Base-by-base conservation (phyloP, 2,888 invertebrate genomes). In the Drosophila borborema region DNA sequence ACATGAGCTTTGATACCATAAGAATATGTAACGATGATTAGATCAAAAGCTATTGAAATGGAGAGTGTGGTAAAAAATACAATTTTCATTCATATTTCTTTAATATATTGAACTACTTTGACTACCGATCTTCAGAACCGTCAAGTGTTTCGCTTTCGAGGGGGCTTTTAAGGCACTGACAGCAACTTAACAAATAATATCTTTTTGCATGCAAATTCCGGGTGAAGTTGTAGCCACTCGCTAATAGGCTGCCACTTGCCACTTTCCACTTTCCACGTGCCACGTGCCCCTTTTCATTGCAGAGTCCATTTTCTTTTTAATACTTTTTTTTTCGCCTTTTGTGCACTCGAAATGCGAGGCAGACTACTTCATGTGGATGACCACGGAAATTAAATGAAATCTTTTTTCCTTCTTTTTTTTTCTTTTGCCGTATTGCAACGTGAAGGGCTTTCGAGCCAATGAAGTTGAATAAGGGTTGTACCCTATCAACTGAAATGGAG, bases 311-410 rank as follows among this genome's bases (percentile, higher is more conserved):
- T 66, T 67, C 68, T 41, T 64, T 64, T 41, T 14, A 8, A 9
- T 16, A 43, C 34, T 23, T 28, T 10, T 9, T 9, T 10, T 34
- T 12, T 41, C 18, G 59, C 55, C 68, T 62, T 51, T 59, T 51
- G 54, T 49, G 62, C 70, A 61, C 77, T 87, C 77, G 80, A 80
- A 74, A 64, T 85, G 72, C 74, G 65, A 76, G 73, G 73, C 86
- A 88, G 86, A 88, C 82, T 88, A 87, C 88, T 86, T 74, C 74
- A 81, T 68, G 63, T 81, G 84, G 67, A 74, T 82, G 82, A 82
- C 90, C 90, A 85, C 82, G 80, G 86, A 80, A 87, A 85, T 87
- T 84, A 89, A 86, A 89, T 87, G 75, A 73, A 82, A 73, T 87
- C 55, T 81, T 77, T 55, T 55, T 55, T 69, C 38, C 20, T 7